Conservation (phyloP, 2,888 invertebrate genomes). For the Desoria tigrina region DNA sequence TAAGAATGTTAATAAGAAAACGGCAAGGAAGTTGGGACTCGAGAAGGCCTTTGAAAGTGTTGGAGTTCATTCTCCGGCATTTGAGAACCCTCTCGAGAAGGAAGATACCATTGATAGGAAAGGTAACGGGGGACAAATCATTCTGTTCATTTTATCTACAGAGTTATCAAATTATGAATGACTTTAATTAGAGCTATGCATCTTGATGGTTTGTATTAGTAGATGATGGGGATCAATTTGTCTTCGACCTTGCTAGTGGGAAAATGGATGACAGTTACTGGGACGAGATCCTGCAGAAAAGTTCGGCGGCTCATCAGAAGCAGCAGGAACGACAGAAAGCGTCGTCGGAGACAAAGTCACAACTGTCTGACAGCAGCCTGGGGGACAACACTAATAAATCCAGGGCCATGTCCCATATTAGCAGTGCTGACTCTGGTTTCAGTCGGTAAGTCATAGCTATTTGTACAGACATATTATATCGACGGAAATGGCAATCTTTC, state of each 20-base stretch:
- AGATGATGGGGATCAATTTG: constrained; percentile 20
- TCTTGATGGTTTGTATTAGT: not conserved
- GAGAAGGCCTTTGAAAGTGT: constrained; percentile 52
- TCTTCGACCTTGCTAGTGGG: constrained; percentile 22
- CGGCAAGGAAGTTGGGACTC: constrained; percentile 46
- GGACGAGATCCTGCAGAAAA: constrained; percentile 48
- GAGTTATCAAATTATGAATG: no score
- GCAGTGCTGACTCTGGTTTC: constrained; percentile 53
- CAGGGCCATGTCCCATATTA: constrained; percentile 49
- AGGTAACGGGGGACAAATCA: not conserved
- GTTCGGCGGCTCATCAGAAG: constrained; percentile 26
- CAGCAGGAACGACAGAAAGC: constrained; percentile 23
- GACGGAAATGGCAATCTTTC: constrained; percentile 5
- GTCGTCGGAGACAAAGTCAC: constrained; percentile 7
- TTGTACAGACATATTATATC: not conserved
- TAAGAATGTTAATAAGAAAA: constrained; percentile 36
- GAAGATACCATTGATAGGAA: not conserved
- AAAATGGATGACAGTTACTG: constrained; percentile 50
- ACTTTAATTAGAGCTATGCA: not conserved
- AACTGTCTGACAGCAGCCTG: constrained; percentile 37
- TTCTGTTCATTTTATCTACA: no score
- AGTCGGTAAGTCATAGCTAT: constrained; percentile 43
- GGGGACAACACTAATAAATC: constrained; percentile 41
- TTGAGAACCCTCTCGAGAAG: not conserved
- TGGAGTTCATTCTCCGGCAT: constrained; percentile 20